Evolutionary conservation across 2,888 invertebrate genomes (phyloP), one percentile per base, ranked within the genome.

Genomic region (Seira musarum): DNA sequence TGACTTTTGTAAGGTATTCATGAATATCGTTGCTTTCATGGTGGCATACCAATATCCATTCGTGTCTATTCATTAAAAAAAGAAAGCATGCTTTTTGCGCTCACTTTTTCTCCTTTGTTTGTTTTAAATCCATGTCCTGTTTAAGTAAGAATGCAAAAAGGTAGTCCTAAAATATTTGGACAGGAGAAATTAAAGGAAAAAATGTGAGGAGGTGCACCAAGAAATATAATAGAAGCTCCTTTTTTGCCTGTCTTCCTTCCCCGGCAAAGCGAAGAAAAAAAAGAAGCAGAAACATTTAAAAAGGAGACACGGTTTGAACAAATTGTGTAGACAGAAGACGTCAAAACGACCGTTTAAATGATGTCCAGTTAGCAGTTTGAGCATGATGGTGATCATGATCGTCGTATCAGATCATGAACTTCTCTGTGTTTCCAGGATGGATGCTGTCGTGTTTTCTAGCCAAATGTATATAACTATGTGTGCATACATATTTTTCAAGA

Each of bases 251-350:
- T n/a, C n/a, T n/a, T 35, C 21, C 24, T 19, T 8, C 17, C 24
- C 53, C 6, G 17, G 65, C 17, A 64, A 49, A 19, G 60, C 25
- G 68, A 1, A 24, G 60, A 40, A 63, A 22, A 73, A 30, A 22
- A 17, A 40, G 64, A 19, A 70, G 60, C 25, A 68, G 25, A 46
- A 15, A 67, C 65, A 72, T 72, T 65, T 57, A 68, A 72, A 61
- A 64, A 72, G 72, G 72, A 79, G 72, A 73, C 79, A 72, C 46
- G 24, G 72, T 15, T 53, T 53, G 53, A 17, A 72, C 79, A 79
- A 79, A 73, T 72, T 79, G 74, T 80, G 80, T 74, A 80, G 80
- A 80, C 80, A 80, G 80, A 69, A 74, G 74, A 80, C 74, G 80
- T 80, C 80, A 80, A 79, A 74, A 80, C 69, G 80, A 74, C 72